phyloP scores from a whole-genome alignment of 2,113 vertebrate genomes.

The Gambusia holbrooki region DNA sequence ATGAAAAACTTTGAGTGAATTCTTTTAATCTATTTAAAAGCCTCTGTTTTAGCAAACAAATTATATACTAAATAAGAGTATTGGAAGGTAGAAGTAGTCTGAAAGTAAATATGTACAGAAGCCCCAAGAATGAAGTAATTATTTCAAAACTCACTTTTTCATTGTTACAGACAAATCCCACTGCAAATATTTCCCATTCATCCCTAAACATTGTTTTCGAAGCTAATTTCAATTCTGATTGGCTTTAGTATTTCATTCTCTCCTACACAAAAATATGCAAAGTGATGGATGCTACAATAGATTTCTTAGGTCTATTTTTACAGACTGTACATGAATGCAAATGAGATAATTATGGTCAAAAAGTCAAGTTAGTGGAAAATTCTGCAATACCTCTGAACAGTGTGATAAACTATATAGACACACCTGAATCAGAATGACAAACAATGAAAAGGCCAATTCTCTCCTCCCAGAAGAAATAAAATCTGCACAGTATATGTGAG shows the following conservation, averaged over 20 bases:
- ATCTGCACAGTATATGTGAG: constrained; percentile 21
- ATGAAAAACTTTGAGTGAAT: background rate
- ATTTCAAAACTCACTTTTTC: constrained; percentile 40
- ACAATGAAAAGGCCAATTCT: constrained; percentile 31
- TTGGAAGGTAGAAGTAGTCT: background rate
- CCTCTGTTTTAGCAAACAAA: background rate
- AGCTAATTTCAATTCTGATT: constrained; percentile 48
- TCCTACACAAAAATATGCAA: constrained; percentile 11
- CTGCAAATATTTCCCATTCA: constrained; percentile 29
- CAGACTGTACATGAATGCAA: constrained; percentile 39
- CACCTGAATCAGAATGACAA: constrained; percentile 40
- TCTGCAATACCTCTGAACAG: constrained; percentile 6
- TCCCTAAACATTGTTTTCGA: constrained; percentile 27
- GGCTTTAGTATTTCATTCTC: constrained; percentile 23
- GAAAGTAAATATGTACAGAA: background rate
- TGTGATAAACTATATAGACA: constrained; percentile 23
- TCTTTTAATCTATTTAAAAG: background rate
- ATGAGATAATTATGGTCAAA: constrained; percentile 41
- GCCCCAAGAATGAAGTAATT: constrained; percentile 28
- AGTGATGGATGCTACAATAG: constrained; percentile 20
- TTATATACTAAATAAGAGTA: background rate
- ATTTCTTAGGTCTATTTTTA: constrained; percentile 33
- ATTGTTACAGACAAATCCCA: constrained; percentile 40
- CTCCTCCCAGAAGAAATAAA: constrained; percentile 36
- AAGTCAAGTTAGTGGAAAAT: constrained; percentile 46